Percentiles rank a stretch among this genome's conserved stretches.
phyloP scores from a whole-genome alignment of 1,140 invertebrate species.

The Grapholita molesta region DNA sequence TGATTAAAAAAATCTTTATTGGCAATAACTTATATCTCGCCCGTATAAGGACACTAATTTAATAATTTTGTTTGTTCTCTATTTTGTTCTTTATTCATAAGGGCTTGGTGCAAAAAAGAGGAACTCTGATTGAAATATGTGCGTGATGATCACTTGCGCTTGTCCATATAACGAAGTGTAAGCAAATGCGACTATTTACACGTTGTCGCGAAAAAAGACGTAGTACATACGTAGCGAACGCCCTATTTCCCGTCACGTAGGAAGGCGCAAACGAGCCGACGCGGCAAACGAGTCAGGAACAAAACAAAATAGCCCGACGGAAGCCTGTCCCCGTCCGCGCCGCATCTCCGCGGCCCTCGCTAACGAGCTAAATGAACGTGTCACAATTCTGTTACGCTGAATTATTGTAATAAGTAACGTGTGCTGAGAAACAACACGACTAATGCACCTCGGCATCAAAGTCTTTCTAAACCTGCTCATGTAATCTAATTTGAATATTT shows the following conservation, averaged over 20 bases:
- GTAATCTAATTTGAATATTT: no score
- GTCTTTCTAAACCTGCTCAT: no score
- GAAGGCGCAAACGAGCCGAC: slow-evolving; percentile 29
- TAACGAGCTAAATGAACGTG: slow-evolving; percentile 2
- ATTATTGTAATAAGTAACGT: neutral
- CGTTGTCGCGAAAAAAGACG: neutral
- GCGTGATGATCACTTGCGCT: neutral
- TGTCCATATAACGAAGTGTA: neutral
- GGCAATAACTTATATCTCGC: no score
- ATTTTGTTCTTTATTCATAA: no score
- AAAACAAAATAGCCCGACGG: slow-evolving; percentile 9
- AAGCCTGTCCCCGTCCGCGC: neutral
- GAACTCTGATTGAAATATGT: neutral
- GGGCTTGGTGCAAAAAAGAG: no score
- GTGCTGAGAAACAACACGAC: neutral
- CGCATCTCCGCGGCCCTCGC: neutral
- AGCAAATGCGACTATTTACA: neutral
- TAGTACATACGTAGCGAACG: neutral
- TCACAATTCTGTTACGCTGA: neutral
- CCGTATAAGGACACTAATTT: no score
- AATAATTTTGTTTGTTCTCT: no score
- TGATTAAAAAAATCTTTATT: no score
- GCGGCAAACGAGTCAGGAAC: slow-evolving; percentile 18
- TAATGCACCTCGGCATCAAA: neutral
- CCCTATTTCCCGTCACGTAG: slow-evolving; percentile 35